A percentile compares a stretch with the other conserved stretches of the same genome.
phyloP scores from a whole-genome alignment of 2,888 invertebrate genomes.

The Autographa gamma region DNA sequence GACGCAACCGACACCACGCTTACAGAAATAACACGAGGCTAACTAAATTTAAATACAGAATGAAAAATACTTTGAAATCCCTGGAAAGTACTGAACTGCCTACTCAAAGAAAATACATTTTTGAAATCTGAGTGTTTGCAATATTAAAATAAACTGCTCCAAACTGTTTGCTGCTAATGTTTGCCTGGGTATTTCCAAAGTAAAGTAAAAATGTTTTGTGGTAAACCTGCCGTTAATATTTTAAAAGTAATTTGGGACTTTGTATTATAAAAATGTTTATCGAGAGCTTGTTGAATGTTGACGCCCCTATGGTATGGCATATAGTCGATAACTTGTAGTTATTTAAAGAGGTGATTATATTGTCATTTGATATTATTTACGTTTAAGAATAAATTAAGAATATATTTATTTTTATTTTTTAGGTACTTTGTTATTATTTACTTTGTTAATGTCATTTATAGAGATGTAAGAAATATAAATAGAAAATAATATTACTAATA shows the following conservation, averaged over 20 bases:
- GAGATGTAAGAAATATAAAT: conserved; percentile 2
- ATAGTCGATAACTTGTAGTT: neutral
- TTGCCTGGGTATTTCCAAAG: neutral
- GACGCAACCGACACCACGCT: conserved; percentile 63
- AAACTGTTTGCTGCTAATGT: neutral
- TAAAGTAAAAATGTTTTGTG: neutral
- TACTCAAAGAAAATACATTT: conserved; percentile 15
- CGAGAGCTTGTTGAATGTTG: neutral
- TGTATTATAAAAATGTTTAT: too few relatives aligned
- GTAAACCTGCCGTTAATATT: neutral
- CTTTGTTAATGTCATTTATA: conserved; percentile 15
- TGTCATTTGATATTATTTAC: too few relatives aligned
- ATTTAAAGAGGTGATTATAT: neutral
- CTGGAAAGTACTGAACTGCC: conserved; percentile 12
- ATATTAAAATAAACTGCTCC: neutral
- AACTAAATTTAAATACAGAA: conserved; percentile 61
- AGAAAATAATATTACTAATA: neutral
- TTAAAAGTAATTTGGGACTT: neutral
- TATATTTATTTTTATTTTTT: neutral
- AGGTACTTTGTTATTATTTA: neutral
- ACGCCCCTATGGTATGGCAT: neutral
- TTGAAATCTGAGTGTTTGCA: neutral
- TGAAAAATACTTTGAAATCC: conserved; percentile 35
- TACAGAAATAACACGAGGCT: conserved; percentile 81
- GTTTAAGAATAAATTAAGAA: neutral